Percentiles rank a stretch among this genome's conserved stretches.
These are phyloP conservation scores for Chauna torquata DNA, from an alignment of 2,113 vertebrate species.

Conservation along the genomic window DNA sequence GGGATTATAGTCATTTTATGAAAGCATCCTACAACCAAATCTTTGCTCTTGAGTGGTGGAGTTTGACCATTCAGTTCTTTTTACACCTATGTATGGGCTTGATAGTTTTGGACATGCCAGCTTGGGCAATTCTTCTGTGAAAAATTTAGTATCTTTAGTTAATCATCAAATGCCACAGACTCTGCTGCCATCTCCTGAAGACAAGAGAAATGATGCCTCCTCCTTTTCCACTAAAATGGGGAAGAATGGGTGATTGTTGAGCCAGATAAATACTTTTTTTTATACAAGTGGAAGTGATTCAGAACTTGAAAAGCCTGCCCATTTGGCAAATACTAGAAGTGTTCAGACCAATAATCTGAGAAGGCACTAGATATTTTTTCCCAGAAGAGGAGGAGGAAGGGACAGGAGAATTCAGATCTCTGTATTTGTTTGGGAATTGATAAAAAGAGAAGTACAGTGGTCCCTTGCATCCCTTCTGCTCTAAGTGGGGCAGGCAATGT, in stretches of 20 bases:
- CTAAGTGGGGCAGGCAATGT: neutral
- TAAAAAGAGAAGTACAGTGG: neutral
- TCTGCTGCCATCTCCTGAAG: conserved; percentile 57
- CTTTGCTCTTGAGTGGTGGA: neutral
- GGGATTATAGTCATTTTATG: neutral
- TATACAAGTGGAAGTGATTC: conserved; percentile 5
- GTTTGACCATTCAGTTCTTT: neutral
- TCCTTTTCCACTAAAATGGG: conserved; percentile 16
- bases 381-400: neutral
- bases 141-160: neutral
- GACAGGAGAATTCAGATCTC: neutral
- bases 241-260: neutral
- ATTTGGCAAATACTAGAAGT: conserved; percentile 11
- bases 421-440: neutral
- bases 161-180: neutral
- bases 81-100: neutral
- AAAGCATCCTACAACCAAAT: neutral
- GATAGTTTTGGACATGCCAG: neutral
- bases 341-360: conserved; percentile 16
- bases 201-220: neutral
- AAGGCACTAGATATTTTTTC: neutral
- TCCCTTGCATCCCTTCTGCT: neutral
- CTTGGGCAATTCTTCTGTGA: neutral
- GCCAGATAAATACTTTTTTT: conserved; percentile 34
- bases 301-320: neutral